These are phyloP conservation scores for Tyrannus savana DNA, from an alignment of 2,113 vertebrate species.

Conservation along the genomic window DNA sequence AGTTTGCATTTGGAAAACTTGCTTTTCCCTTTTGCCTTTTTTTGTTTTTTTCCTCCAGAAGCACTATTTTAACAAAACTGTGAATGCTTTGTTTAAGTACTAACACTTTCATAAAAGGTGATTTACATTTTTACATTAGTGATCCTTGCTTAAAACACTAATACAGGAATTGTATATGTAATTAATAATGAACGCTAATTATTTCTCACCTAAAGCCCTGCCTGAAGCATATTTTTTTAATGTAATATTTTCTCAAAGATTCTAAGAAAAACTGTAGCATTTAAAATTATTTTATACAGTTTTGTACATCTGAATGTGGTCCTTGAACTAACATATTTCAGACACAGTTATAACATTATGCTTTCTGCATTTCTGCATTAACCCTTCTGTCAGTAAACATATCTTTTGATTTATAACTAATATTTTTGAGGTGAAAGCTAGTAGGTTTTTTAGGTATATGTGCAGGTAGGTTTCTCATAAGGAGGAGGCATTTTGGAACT, in stretches of 20 bases:
- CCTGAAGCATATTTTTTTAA: neutral
- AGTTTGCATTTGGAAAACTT: neutral
- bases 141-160: neutral
- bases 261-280: neutral
- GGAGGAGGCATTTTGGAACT: neutral
- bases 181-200: neutral
- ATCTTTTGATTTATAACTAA: neutral
- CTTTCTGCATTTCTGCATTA: neutral
- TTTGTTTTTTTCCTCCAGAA: neutral
- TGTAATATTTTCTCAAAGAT: neutral
- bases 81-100: neutral
- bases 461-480: neutral
- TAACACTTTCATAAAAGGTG: neutral
- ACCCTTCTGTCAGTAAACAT: neutral
- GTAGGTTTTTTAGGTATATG: neutral
- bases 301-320: neutral
- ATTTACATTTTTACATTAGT: neutral
- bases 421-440: neutral
- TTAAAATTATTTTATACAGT: neutral
- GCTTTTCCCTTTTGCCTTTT: neutral
- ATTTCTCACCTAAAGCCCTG: neutral
- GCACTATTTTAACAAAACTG: neutral
- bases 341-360: neutral
- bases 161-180: neutral
- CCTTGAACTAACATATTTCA: neutral